These are phyloP conservation scores for Acrobasis suavella DNA, from an alignment of 2,888 invertebrate genomes.

Conservation along the genomic window DNA sequence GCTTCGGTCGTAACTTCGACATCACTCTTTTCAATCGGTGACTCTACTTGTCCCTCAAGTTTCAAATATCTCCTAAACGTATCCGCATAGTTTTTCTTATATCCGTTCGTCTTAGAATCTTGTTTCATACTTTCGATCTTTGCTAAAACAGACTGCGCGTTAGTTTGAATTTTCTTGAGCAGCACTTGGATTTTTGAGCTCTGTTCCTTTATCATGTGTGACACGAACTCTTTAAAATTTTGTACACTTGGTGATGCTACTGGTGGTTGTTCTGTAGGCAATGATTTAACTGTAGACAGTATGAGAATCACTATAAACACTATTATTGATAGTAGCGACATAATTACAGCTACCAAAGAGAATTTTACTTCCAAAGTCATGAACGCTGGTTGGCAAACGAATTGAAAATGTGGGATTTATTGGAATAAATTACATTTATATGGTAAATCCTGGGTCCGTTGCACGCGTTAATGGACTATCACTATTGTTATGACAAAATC, in stretches of 20 bases:
- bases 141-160: slow-evolving; percentile 62
- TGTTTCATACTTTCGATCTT: slow-evolving; percentile 61
- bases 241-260: slow-evolving; percentile 44
- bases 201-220: slow-evolving; percentile 67
- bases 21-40: slow-evolving; percentile 48
- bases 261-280: slow-evolving; percentile 43
- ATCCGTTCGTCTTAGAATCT: slow-evolving; percentile 35
- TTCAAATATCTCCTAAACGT: slow-evolving; percentile 26
- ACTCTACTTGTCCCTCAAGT: slow-evolving; percentile 58
- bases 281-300: slow-evolving; percentile 53
- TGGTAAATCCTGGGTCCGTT: slow-evolving; percentile 55
- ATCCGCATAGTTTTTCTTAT: slow-evolving; percentile 33
- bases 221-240: slow-evolving; percentile 62
- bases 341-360: slow-evolving; percentile 48
- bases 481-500: slow-evolving; percentile 34
- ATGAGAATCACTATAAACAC: slow-evolving; percentile 55
- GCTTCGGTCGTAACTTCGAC: slow-evolving; percentile 38
- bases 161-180: slow-evolving; percentile 66
- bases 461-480: slow-evolving; percentile 57
- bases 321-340: slow-evolving; percentile 62
- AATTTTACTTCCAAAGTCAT: slow-evolving; percentile 56
- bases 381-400: slow-evolving; percentile 43
- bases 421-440: slow-evolving; percentile 48
- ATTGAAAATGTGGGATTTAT: slow-evolving; percentile 41
- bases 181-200: slow-evolving; percentile 64